A percentile compares a stretch with the other conserved stretches of the same genome.
Conservation (phyloP, 1,140 invertebrate genomes). For the Zophobas morio region DNA sequence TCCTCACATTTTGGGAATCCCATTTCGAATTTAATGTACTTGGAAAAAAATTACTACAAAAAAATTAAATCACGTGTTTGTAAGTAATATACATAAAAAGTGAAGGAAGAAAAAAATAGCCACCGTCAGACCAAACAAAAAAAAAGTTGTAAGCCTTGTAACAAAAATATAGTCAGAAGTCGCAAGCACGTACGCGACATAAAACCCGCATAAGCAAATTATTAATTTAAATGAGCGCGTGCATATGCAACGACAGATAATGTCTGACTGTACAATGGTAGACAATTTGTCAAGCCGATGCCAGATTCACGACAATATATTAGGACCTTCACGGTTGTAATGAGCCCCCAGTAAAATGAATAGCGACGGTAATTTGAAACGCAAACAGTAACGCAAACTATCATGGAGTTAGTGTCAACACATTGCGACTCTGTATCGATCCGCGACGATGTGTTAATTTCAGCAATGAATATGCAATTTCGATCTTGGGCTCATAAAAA, state of each 20-base stretch:
- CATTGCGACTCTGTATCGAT: slow-evolving; percentile 36
- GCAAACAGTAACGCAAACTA: slow-evolving; percentile 49
- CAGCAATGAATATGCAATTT: slow-evolving; percentile 47
- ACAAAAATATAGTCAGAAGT: no score
- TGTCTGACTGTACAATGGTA: slow-evolving; percentile 29
- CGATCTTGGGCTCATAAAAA: neutral
- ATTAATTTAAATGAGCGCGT: slow-evolving; percentile 22
- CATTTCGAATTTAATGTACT: no score
- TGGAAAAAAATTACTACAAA: no score
- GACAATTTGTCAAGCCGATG: slow-evolving; percentile 36
- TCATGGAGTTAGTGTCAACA: slow-evolving; percentile 51
- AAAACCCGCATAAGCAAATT: slow-evolving; percentile 1
- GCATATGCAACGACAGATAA: slow-evolving; percentile 34
- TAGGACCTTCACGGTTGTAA: slow-evolving; percentile 34
- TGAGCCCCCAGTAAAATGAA: slow-evolving; percentile 47
- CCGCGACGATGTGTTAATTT: slow-evolving; percentile 46
- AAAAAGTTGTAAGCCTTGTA: no score
- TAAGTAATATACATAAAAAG: no score
- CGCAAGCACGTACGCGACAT: no score
- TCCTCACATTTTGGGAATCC: no score
- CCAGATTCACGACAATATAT: slow-evolving; percentile 41
- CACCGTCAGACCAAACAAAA: no score
- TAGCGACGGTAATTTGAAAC: slow-evolving; percentile 50
- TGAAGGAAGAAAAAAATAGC: no score
- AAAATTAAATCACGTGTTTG: no score